Evolutionary conservation across 2,113 vertebrate species (phyloP).

Genomic region (Gracilinanus agilis): DNA sequence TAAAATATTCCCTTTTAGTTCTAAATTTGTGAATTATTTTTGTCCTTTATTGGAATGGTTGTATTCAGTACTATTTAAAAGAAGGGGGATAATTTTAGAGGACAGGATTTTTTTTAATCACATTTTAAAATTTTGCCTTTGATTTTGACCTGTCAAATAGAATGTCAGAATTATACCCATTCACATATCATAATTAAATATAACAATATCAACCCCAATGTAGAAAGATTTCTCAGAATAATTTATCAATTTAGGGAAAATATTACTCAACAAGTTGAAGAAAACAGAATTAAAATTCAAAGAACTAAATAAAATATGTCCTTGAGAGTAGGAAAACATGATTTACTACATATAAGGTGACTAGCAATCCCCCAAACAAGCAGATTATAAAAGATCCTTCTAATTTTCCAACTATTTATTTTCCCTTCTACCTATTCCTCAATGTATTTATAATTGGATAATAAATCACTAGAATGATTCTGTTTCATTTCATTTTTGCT

Average conservation of each 20-base stretch:
- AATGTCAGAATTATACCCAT: neutral
- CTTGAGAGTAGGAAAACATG: neutral
- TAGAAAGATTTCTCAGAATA: neutral
- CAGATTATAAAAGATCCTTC: neutral
- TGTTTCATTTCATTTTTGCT: neutral
- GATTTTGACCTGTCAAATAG: slow-evolving; percentile 18
- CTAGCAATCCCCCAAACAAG: neutral
- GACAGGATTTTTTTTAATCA: neutral
- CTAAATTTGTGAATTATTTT: neutral
- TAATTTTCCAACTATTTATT: neutral
- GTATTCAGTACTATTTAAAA: neutral
- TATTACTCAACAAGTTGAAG: neutral
- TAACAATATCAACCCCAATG: neutral
- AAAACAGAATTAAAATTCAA: neutral
- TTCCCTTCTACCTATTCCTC: neutral
- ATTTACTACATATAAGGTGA: neutral
- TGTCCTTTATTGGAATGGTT: neutral
- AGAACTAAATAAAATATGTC: neutral
- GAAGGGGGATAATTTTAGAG: neutral
- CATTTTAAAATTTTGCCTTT: neutral
- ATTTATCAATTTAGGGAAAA: neutral
- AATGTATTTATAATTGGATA: neutral
- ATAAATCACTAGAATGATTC: neutral
- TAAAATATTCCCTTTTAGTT: neutral
- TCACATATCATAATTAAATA: slow-evolving; percentile 7